Percentiles rank a stretch among this genome's conserved stretches.
These are phyloP conservation scores for Drosophila nigricruria DNA, from an alignment of 2,888 invertebrate genomes.

Conservation along the genomic window DNA sequence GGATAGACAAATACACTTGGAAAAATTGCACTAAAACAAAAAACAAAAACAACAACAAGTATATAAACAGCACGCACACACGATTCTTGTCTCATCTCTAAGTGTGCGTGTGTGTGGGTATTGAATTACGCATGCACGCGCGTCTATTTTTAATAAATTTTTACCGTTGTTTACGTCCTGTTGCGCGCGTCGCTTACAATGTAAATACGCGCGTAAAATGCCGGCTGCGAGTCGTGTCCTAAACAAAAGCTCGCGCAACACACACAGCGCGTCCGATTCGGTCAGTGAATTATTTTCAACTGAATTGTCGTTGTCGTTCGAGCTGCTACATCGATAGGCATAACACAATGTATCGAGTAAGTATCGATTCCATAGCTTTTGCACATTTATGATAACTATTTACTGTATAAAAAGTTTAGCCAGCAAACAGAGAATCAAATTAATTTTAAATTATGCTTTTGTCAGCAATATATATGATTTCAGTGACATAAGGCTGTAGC, in stretches of 20 bases:
- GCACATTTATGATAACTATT: not conserved
- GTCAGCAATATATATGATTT: not conserved
- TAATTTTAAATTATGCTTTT: not conserved
- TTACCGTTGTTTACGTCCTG: constrained; percentile 63
- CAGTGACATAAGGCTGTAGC: not conserved
- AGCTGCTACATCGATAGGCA: constrained; percentile 21
- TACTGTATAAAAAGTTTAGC: too few species aligned
- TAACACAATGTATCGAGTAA: constrained; percentile 2
- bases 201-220: constrained; percentile 62
- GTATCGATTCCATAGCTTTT: not conserved
- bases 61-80: constrained; percentile 36
- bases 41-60: not conserved
- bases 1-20: constrained; percentile 23
- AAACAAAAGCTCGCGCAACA: constrained; percentile 19
- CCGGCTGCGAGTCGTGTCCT: constrained; percentile 37
- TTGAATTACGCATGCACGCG: constrained; percentile 47
- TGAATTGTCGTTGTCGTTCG: constrained; percentile 19
- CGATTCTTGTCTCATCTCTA: constrained; percentile 13
- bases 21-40: constrained; percentile 48
- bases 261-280: constrained; percentile 19
- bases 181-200: constrained; percentile 61
- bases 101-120: constrained; percentile 23
- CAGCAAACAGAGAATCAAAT: not conserved
- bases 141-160: constrained; percentile 51
- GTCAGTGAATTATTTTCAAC: constrained; percentile 47